Base-by-base conservation (phyloP, 2,797 vertebrate species). In the Neomorphus geoffroyi region DNA sequence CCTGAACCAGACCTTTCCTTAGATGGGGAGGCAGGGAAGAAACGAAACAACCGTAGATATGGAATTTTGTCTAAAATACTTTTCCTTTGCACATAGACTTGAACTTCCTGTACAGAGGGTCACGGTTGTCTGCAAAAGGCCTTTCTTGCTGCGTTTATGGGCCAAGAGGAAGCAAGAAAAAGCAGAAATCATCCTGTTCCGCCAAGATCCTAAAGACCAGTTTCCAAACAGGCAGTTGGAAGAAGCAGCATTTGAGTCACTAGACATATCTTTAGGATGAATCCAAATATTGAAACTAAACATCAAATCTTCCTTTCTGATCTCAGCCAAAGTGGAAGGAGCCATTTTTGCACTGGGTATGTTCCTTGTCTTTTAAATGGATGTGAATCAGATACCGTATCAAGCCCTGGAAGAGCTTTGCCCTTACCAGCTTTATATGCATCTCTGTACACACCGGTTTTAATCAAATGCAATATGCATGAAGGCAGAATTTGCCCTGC, bases 111-210 rank as follows among this genome's bases (percentile, higher is more conserved):
- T 33, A 43, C 32, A 64, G 37, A 50, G 23, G 24, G 35, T 61
- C 35, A 81, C 83, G 86, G 48, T 50, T 66, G 74, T 79, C 82
- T 90, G 89, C 90, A 92, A 62, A 94, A 90, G 80, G 67, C 33
- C 67, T 33, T 85, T 96, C 78, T 94, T 91, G 61, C 45, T 80
- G 32, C 86, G 33, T 78, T 90, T 64, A 22, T 43, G 78, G 60
- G 74, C 74, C 67, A 90, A 82, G 61, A 93, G 80, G 88, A 94
- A 94, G 86, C 45, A 92, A 80, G 37, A 87, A 90, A 95, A 94
- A 82, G 71, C 56, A 90, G 86, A 94, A 96, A 92, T 54, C 14
- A 2, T 64, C 46, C 30, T 84, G 67, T 77, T 90, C 48, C 1
- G 13, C 19, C 24, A 58, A 41, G 53, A 88, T 80, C n/a, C 58